Percentiles rank a stretch among this genome's conserved stretches.
phyloP scores from a whole-genome alignment of 2,113 vertebrate species.

The Pluvialis apricaria region DNA sequence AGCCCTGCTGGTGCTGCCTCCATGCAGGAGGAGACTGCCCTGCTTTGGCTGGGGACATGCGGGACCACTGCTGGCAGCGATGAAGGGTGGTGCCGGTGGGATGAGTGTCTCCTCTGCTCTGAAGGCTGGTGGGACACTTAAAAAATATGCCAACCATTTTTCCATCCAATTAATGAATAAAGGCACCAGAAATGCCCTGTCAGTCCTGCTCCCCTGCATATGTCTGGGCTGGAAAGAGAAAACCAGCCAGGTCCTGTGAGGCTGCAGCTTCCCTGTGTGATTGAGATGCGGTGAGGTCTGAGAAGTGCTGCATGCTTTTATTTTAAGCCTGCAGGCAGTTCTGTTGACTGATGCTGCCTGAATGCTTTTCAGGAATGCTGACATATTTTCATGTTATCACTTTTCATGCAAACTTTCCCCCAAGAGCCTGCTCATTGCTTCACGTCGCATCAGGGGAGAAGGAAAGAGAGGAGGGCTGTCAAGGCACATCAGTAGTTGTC shows the following conservation, averaged over 20 bases:
- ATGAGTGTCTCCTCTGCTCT: fast-evolving
- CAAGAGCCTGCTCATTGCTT: not conserved
- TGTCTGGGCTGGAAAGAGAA: not conserved
- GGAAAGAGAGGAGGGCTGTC: conserved; percentile 46
- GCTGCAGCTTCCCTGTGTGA: fast-evolving
- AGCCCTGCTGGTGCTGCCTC: not conserved
- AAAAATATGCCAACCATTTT: not conserved
- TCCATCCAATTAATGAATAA: not conserved
- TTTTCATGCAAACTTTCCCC: conserved; percentile 45
- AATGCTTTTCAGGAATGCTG: conserved; percentile 51
- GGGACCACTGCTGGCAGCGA: not conserved
- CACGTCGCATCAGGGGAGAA: not conserved
- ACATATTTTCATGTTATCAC: conserved; percentile 56
- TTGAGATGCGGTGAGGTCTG: not conserved
- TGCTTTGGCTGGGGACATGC: not conserved
- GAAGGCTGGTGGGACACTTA: not conserved
- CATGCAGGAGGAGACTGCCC: not conserved
- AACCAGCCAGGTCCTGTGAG: not conserved
- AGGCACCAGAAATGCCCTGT: not conserved
- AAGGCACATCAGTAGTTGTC: conserved; percentile 38
- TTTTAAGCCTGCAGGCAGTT: conserved; percentile 43
- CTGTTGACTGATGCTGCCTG: not conserved
- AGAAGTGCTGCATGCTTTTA: not conserved
- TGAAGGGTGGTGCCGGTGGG: not conserved
- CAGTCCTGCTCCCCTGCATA: not conserved